These are phyloP conservation scores for Nasonia giraulti DNA, from an alignment of 1,140 invertebrate genomes.

Conservation along the genomic window DNA sequence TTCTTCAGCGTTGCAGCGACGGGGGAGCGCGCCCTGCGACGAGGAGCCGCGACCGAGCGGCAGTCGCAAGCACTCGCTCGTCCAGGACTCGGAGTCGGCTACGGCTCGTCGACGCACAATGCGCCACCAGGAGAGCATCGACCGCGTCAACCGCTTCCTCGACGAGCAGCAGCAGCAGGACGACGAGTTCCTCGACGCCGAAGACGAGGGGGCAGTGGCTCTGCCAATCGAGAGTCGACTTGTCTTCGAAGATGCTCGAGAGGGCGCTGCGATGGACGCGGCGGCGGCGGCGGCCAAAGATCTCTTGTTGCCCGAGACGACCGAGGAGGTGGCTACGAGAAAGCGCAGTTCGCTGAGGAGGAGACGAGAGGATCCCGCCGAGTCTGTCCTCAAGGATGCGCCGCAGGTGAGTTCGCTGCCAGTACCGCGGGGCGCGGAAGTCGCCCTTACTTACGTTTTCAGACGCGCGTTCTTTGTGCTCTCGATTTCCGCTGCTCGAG, in stretches of 20 bases:
- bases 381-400: conserved; percentile 55
- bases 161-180: conserved; percentile 13
- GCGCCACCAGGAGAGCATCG: conserved; percentile 43
- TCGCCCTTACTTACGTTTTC: no score
- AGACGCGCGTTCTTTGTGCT: no score
- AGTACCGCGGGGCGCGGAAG: no score
- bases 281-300: background rate
- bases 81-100: background rate
- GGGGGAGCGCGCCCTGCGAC: no score
- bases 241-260: background rate
- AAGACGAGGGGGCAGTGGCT: background rate
- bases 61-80: no score
- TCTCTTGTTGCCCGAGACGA: background rate
- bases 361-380: conserved; percentile 46
- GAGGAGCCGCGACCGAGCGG: no score
- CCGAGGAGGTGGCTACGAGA: background rate
- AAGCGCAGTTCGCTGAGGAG: conserved; percentile 43
- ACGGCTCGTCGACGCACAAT: conserved; percentile 16
- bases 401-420: background rate
- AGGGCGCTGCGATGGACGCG: no score
- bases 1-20: no score
- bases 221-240: background rate
- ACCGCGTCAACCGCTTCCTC: conserved; percentile 33
- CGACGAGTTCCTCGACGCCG: background rate
- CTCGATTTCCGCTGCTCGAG: no score